Evolutionary conservation across 2,888 invertebrate species (phyloP).

Genomic region (Apoda limacodes): DNA sequence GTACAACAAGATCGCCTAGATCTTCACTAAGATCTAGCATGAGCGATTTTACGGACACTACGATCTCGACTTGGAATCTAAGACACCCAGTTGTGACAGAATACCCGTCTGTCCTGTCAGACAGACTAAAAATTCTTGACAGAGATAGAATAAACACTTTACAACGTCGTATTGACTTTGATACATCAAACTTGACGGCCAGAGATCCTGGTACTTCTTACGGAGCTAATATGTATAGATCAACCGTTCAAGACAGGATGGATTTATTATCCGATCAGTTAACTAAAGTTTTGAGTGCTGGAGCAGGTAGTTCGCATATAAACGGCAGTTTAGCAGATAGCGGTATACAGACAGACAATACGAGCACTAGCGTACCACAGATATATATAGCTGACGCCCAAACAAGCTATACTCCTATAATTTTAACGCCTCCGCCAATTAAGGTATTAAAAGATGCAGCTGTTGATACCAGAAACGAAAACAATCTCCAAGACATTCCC

Average conservation of each 20-base stretch:
- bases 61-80: conserved; percentile 61
- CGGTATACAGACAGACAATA: conserved; percentile 62
- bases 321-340: conserved; percentile 61
- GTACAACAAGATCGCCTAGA: conserved; percentile 48
- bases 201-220: conserved; percentile 50
- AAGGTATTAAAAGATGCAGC: conserved; percentile 54
- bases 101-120: conserved; percentile 57
- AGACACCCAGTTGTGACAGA: conserved; percentile 41
- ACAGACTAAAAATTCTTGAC: conserved; percentile 46
- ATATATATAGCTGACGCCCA: conserved; percentile 44
- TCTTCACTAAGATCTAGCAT: conserved; percentile 58
- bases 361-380: conserved; percentile 56
- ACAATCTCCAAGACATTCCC: conserved; percentile 59
- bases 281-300: conserved; percentile 55
- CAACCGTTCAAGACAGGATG: conserved; percentile 46
- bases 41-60: conserved; percentile 65
- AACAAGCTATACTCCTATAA: conserved; percentile 19
- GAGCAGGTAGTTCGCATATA: conserved; percentile 57
- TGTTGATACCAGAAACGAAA: conserved; percentile 57
- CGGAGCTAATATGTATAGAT: conserved; percentile 41
- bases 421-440: conserved; percentile 15
- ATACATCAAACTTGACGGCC: conserved; percentile 37
- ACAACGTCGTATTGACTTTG: conserved; percentile 54
- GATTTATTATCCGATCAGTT: conserved; percentile 51
- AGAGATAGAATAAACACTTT: conserved; percentile 41